Evolutionary conservation across 1,140 invertebrate genomes (phyloP), one percentile per base, ranked within the genome.

Genomic region (Drosophila pectinifera): DNA sequence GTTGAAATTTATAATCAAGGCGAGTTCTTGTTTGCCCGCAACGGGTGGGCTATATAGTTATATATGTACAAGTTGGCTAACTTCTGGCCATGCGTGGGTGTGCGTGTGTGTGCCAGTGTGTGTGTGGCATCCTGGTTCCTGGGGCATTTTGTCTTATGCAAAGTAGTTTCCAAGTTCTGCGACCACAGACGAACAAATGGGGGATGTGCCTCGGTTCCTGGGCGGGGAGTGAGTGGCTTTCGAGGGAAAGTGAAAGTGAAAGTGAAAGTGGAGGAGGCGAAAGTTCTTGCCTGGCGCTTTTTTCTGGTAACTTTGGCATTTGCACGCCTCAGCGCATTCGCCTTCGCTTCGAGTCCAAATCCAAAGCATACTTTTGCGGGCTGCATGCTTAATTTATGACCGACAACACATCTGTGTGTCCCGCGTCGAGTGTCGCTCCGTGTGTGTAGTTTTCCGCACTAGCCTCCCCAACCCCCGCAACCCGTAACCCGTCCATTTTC

Each of bases 1-100:
- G 84, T 89, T 89, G 84, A 89, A 89, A 89, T 89, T 89, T 89
- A 89, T 89, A 89, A 89, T 89, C 84, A 86, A 86, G 83, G 75
- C 83, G 48, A 88, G 56, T 59, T 61, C 55, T 69, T 73, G 77
- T 75, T 74, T 64, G 51, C 42, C 42, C 42, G 31, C 26, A 45
- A 49, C 34, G 55, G 74, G 65, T 49, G 24, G 48, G 13, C 18
- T n/a, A 13, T 57, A 31, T 62, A 54, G 34, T 5, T 11, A 14
- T 34, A 18, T 26, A 20, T 18, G 10, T 43, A 34, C n/a, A 18
- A 68, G 46, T 70, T 70, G 28, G 42, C 67, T 46, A 70, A 70
- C 67, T 69, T 57, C 34, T 39, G 48, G 57, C 73, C 56, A 68
- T 59, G 62, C 26, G 48, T 67, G 55, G 11, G 65, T 55, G 62